Evolutionary conservation across 2,113 vertebrate species (phyloP), one percentile per base, ranked within the genome.

Genomic region (Halichoeres trimaculatus): DNA sequence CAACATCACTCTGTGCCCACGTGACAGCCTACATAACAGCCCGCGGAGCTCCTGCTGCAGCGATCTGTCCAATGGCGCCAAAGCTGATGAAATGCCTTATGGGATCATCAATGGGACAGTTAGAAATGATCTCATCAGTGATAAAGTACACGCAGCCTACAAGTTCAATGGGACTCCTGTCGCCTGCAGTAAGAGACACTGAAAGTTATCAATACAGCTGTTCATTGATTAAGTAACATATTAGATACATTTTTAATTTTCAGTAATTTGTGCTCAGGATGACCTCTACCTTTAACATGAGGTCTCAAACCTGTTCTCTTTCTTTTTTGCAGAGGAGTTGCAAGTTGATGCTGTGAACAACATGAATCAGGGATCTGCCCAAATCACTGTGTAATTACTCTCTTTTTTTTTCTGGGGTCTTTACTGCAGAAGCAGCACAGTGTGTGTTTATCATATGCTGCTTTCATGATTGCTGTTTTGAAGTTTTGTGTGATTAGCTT

Each of bases 141-240:
- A 0, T 0, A 4, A 53, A 11, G 80, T 4, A 1, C 13, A 16
- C 41, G 14, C 2, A 0, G 10, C 8, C 16, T 93, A 90, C 73
- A 34, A 0, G 0, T 93, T 94, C 57, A 2, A 0, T 0, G 93
- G 77, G 0, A 0, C 0, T 0, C 0, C 0, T 8, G 74, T 53
- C 4, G n/a, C 66, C 41, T 94, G 91, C 83, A 84, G 94, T 94
- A 86, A 91, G 93, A 6, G 62, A 19, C 11, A 22, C 47, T 57
- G 19, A 17, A 50, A 66, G 45, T 48, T 20, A 11, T 13, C 34
- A 5, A 10, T 16, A 41, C 5, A 56, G 16, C 8, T 54, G 20
- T 61, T 26, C 30, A 58, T 24, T 11, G 1, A 19, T 60, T 12
- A 26, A 64, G 38, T 11, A 17, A 43, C 2, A 40, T 38, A 1